Base-by-base conservation (phyloP, 2,797 vertebrate species). In the Onychomys arenicola region DNA sequence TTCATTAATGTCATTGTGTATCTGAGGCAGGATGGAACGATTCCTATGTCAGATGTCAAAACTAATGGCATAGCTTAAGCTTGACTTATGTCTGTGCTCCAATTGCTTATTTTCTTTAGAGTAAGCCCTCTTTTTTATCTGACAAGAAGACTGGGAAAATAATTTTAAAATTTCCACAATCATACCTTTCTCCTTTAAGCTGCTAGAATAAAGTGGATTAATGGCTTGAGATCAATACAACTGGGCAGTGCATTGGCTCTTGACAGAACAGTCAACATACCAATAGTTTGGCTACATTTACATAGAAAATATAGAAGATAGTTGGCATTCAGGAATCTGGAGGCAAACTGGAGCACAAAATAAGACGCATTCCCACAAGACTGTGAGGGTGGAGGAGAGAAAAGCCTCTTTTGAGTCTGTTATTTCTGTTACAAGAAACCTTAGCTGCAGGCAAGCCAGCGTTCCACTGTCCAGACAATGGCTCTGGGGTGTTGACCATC, bases 341-440 rank as follows among this genome's bases (percentile, higher is more conserved):
- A 76, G 82, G 34, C 65, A 95, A 93, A 93, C 46, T 27, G 80
- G 59, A 84, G 71, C 32, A 77, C 9, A 40, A 87, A 40, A 65
- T 71, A 81, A 84, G 37, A 25, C 21, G 17, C 13, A 61, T 4
- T 55, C n/a, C 37, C 37, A n/a, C 27, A 86, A 21, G n/a, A 90
- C 61, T 94, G 17, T 73, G 49, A 89, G 93, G 80, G 81, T 76
- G 11, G 21, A 82, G 80, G 21, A 73, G 25, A 94, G 46, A 86
- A 88, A 52, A n/a, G 61, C 1, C 23, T 77, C 7, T 43, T 83
- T 75, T 87, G 46, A 86, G 71, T 37, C 37, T 65, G 29, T n/a
- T 83, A 2, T 82, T 12, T 89, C 25, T 82, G 46, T 77, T 89
- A 29, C 9, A 61, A 96, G 49, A 90, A 37, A 89, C 13, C n/a